phyloP scores from a whole-genome alignment of 30 jellyfish, hydroid and myxozoan genomes.

The Haliclystus octoradiatus region DNA sequence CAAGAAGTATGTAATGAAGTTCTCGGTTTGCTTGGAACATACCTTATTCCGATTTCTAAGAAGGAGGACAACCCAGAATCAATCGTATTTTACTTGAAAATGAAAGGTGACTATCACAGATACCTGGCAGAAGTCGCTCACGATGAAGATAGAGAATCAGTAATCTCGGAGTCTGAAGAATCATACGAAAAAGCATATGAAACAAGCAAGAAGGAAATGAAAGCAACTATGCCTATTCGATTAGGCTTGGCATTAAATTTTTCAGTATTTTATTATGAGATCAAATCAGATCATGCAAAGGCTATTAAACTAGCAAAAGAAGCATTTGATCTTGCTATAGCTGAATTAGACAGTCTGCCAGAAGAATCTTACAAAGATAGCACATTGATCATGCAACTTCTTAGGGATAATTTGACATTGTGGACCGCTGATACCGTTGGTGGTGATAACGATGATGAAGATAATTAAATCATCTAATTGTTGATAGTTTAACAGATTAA shows the following conservation, averaged over 20 bases:
- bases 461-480: no score
- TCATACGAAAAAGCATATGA: not conserved
- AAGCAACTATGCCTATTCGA: conserved; percentile 26
- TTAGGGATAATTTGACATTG: conserved; percentile 30
- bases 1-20: not conserved
- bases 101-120: conserved; percentile 3
- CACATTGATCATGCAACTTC: conserved; percentile 50
- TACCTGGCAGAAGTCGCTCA: not conserved
- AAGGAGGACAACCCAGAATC: not conserved
- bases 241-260: conserved; percentile 39
- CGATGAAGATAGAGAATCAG: not conserved
- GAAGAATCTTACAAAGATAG: conserved; percentile 46
- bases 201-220: conserved; percentile 7
- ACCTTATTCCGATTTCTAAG: no score
- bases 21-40: not conserved
- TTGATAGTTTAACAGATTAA: no score
- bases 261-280: conserved; percentile 31
- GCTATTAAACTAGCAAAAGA: conserved; percentile 33
- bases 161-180: not conserved
- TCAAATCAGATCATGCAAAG: conserved; percentile 6
- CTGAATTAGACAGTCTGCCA: conserved; percentile 16
- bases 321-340: conserved; percentile 41
- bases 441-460: conserved; percentile 6
- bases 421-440: conserved; percentile 36
- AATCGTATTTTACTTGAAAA: not conserved